Evolutionary conservation across 2,797 vertebrate genomes (phyloP), one percentile per base, ranked within the genome.

Genomic region (Glossophaga mutica): DNA sequence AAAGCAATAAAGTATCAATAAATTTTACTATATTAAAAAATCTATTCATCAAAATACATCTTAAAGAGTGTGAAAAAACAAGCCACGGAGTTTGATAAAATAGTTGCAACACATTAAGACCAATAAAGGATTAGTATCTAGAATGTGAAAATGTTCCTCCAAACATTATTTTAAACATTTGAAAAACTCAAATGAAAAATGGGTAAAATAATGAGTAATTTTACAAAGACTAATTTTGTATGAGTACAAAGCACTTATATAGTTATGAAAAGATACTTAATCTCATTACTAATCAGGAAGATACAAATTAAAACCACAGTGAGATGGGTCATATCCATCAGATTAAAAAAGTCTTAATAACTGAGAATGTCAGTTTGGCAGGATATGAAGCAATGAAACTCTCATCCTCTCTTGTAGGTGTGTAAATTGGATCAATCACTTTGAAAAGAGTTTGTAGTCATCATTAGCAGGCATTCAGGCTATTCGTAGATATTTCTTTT

Each of bases 261-360:
- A 74, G 32, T 71, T 78, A 76, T 84, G 44, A 89, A 67, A 92
- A 77, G 1, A 78, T 55, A 9, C 44, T 74, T 46, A 81, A 87
- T 92, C 77, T 93, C 48, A 89, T 83, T 90, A 55, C 19, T 81
- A 79, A 79, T 78, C 22, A 95, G 21, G 26, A 90, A 74, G 48
- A 79, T 81, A 26, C 62, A 68, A 89, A 85, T 86, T 83, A 70
- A 91, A 90, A 65, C 9, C 42, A 39, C 37, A 93, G 65, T 65
- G 42, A 68, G 42, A 85, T 71, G 77, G 50, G 37, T 93, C 12
- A 86, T 89, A 93, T 52, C 2, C 22, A 52, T 91, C 29, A 89
- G 19, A 77, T 26, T 86, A 9, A 65, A 73, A 87, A 78, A 59
- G 37, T 92, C 2, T 59, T 59, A 94, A 59, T 82, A 79, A 78